Evolutionary conservation across 2,888 invertebrate species (phyloP).

Genomic region (Tachina fera): DNA sequence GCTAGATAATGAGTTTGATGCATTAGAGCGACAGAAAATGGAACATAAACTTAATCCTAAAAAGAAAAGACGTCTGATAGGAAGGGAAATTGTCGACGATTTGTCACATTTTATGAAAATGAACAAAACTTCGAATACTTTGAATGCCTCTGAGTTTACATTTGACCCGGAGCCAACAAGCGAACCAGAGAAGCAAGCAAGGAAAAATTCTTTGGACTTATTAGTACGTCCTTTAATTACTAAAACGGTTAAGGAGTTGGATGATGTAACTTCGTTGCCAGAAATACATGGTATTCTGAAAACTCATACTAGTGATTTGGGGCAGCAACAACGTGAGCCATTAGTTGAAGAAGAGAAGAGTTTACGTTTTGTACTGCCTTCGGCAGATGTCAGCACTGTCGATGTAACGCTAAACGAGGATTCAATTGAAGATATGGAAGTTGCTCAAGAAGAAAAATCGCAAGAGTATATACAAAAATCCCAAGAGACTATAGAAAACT

Average conservation of each 20-base stretch:
- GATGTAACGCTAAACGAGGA: constrained; percentile 6
- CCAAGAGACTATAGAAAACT: background rate
- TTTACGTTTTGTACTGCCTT: constrained; percentile 74
- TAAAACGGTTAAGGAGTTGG: constrained; percentile 9
- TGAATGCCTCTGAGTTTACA: constrained; percentile 63
- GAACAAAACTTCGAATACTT: constrained; percentile 54
- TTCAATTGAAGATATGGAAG: constrained; percentile 45
- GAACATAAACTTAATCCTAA: constrained; percentile 71
- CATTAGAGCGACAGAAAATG: constrained; percentile 50
- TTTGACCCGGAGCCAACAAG: constrained; percentile 32
- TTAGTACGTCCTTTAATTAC: constrained; percentile 62
- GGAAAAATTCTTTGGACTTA: constrained; percentile 51
- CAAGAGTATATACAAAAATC: background rate
- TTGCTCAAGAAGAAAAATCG: background rate
- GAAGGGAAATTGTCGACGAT: constrained; percentile 69
- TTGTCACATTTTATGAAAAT: constrained; percentile 69
- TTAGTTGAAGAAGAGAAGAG: constrained; percentile 73
- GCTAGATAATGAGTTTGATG: constrained; percentile 47
- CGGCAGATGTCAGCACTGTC: constrained; percentile 50
- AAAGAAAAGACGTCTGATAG: constrained; percentile 72
- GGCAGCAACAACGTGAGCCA: constrained; percentile 1
- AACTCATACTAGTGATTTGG: constrained; percentile 66
- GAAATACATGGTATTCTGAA: constrained; percentile 74
- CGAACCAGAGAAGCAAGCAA: background rate
- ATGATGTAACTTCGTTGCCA: background rate